A percentile compares a stretch with the other conserved stretches of the same genome.
phyloP scores from a whole-genome alignment of 37 sponge, comb jelly and placozoan genomes.

The Amphimedon queenslandica region DNA sequence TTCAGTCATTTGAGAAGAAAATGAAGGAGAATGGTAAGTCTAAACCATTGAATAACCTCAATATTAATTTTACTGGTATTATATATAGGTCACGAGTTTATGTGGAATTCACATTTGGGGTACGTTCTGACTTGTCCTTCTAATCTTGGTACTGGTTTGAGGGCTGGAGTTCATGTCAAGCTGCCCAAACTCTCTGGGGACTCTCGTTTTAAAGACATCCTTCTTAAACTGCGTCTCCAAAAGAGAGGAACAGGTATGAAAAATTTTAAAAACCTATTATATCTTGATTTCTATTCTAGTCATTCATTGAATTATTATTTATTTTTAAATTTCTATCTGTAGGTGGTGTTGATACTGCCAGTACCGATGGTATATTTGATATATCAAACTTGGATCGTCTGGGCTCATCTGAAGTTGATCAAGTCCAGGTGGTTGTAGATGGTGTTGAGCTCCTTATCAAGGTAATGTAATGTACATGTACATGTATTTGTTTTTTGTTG shows the following conservation, averaged over 20 bases:
- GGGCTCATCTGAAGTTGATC: slow-evolving; percentile 79
- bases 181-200: slow-evolving; percentile 53
- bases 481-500: neutral
- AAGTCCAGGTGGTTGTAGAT: slow-evolving; percentile 79
- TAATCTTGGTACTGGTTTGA: slow-evolving; percentile 88
- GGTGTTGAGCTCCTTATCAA: slow-evolving; percentile 81
- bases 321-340: too few species aligned
- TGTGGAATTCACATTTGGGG: slow-evolving; percentile 76
- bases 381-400: slow-evolving; percentile 81
- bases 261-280: neutral
- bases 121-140: slow-evolving; percentile 88
- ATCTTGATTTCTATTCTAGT: too few species aligned
- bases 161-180: slow-evolving; percentile 79
- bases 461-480: neutral
- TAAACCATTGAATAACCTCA: neutral
- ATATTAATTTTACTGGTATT: neutral
- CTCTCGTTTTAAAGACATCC: slow-evolving; percentile 42
- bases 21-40: slow-evolving; percentile 25
- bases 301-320: too few species aligned
- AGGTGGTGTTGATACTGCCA: slow-evolving; percentile 51
- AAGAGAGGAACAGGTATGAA: slow-evolving; percentile 72
- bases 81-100: slow-evolving; percentile 49
- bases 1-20: slow-evolving; percentile 52
- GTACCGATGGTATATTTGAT: slow-evolving; percentile 63
- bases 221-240: slow-evolving; percentile 69